A percentile compares a stretch with the other conserved stretches of the same genome.
Conservation (phyloP, 2,797 vertebrate genomes). For the Tarsius wallacei region DNA sequence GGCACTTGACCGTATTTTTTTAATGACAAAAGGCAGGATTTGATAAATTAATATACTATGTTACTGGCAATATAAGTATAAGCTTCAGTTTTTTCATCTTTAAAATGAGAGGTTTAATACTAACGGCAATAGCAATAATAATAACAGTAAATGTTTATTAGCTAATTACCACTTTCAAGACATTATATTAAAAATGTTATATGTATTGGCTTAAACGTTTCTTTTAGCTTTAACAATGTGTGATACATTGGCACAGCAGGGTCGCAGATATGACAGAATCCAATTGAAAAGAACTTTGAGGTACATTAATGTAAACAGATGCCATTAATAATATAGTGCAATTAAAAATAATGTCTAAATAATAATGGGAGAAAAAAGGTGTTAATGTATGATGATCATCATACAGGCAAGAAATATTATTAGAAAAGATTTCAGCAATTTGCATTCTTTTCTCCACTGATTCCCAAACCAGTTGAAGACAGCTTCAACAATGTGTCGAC, state of each 20-base stretch:
- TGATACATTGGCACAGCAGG: not conserved
- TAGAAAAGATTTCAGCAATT: constrained; percentile 22
- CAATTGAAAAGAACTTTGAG: not conserved
- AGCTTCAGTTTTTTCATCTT: constrained; percentile 6
- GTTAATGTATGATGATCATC: constrained; percentile 15
- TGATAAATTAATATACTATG: not conserved
- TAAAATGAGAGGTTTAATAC: not conserved
- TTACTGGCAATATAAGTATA: not conserved
- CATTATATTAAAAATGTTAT: constrained; percentile 15
- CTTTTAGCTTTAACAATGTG: not conserved
- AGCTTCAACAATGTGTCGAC: not conserved
- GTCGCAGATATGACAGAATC: not conserved
- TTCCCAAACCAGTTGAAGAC: not conserved
- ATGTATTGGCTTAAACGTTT: constrained; percentile 19
- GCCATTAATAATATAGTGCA: not conserved
- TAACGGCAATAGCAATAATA: not conserved
- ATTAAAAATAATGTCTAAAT: constrained; percentile 54
- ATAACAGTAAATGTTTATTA: constrained; percentile 20
- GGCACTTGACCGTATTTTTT: not conserved
- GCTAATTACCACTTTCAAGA: not conserved
- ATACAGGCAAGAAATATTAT: not conserved
- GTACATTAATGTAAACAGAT: not conserved
- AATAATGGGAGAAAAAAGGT: not conserved
- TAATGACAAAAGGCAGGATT: not conserved
- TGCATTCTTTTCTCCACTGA: not conserved